These are phyloP conservation scores for Thaumetopoea pityocampa DNA, from an alignment of 1,140 invertebrate genomes.

Conservation along the genomic window DNA sequence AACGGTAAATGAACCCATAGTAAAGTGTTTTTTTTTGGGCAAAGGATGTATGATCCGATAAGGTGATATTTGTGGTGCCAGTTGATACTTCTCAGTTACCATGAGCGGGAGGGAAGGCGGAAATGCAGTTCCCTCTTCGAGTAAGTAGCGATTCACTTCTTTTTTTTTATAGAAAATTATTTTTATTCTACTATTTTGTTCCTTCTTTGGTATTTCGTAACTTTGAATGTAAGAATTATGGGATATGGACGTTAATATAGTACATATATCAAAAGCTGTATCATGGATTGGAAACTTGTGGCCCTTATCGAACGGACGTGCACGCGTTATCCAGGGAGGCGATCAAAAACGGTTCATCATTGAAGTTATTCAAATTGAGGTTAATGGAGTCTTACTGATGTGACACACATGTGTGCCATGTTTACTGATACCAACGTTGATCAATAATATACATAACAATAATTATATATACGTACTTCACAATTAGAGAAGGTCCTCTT, in stretches of 20 bases:
- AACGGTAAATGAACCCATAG: slow-evolving; percentile 39
- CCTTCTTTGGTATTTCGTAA: too few relatives aligned
- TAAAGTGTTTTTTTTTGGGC: slow-evolving; percentile 54
- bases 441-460: slow-evolving; percentile 52
- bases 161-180: slow-evolving; percentile 21
- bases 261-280: slow-evolving; percentile 33
- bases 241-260: not conserved
- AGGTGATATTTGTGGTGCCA: slow-evolving; percentile 67
- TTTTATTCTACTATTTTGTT: slow-evolving; percentile 8
- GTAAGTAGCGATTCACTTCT: slow-evolving; percentile 49
- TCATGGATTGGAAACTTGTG: slow-evolving; percentile 45
- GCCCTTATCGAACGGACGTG: slow-evolving; percentile 64
- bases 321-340: slow-evolving; percentile 49
- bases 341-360: slow-evolving; percentile 61
- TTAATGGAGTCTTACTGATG: slow-evolving; percentile 66
- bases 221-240: not conserved
- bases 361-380: slow-evolving; percentile 71
- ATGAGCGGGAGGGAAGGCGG: slow-evolving; percentile 71
- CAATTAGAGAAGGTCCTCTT: slow-evolving; percentile 30
- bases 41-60: slow-evolving; percentile 58
- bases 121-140: slow-evolving; percentile 73
- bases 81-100: slow-evolving; percentile 57
- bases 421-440: slow-evolving; percentile 48
- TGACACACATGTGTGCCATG: slow-evolving; percentile 70
- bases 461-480: slow-evolving; percentile 44